These are phyloP conservation scores for Habroteleia sp. DNA, from an alignment of 2,888 invertebrate genomes.

Conservation along the genomic window DNA sequence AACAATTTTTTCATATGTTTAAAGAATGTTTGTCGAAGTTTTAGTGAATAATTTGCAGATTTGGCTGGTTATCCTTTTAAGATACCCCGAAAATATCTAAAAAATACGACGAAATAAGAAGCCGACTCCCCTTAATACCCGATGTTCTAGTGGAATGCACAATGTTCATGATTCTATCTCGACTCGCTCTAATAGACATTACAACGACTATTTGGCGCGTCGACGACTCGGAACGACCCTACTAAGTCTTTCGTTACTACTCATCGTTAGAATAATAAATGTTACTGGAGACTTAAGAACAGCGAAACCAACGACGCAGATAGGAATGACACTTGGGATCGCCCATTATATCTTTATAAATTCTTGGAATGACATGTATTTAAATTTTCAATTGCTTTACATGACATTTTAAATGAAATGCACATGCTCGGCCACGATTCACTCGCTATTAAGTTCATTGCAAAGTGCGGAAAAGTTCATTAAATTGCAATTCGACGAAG, in stretches of 20 bases:
- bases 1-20: too few relatives aligned
- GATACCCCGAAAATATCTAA: too few relatives aligned
- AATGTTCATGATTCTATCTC: slow-evolving; percentile 38
- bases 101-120: not conserved
- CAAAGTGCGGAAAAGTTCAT: too few relatives aligned
- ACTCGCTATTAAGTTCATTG: slow-evolving; percentile 17
- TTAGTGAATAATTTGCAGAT: too few relatives aligned
- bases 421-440: slow-evolving; percentile 16
- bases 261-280: slow-evolving; percentile 61
- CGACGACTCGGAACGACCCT: slow-evolving; percentile 62
- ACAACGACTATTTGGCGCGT: slow-evolving; percentile 64
- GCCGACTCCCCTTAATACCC: slow-evolving; percentile 5
- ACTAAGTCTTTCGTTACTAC: slow-evolving; percentile 64
- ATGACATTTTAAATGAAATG: slow-evolving; percentile 31
- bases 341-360: slow-evolving; percentile 59
- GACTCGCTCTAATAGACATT: slow-evolving; percentile 56
- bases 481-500: too few relatives aligned
- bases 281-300: slow-evolving; percentile 46
- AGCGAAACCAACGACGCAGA: slow-evolving; percentile 26
- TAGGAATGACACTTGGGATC: slow-evolving; percentile 37
- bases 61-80: too few relatives aligned
- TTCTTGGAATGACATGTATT: slow-evolving; percentile 50
- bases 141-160: slow-evolving; percentile 36
- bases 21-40: too few relatives aligned
- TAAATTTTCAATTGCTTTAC: slow-evolving; percentile 51